These are phyloP conservation scores for Xiphophorus couchianus DNA, from an alignment of 2,113 vertebrate species.

Conservation along the genomic window DNA sequence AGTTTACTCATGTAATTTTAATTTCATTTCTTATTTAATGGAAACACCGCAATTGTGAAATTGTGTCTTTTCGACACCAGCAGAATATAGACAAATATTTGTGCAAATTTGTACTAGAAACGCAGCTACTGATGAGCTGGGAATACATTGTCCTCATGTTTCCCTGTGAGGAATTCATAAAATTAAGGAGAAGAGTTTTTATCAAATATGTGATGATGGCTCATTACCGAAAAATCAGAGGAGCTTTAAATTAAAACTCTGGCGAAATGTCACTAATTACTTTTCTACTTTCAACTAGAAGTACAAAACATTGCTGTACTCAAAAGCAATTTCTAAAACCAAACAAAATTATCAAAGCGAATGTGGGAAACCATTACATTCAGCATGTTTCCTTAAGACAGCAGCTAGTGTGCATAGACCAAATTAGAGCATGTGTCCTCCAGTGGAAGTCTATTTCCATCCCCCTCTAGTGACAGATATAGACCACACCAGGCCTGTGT, in stretches of 20 bases:
- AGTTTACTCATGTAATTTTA: no score
- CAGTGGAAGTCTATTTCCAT: constrained; percentile 14
- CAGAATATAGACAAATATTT: no score
- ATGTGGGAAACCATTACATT: neutral
- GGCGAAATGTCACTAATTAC: neutral
- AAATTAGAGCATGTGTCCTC: constrained; percentile 2
- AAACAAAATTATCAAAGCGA: neutral
- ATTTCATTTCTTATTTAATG: no score
- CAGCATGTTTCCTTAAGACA: neutral
- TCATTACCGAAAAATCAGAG: neutral
- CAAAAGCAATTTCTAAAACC: neutral
- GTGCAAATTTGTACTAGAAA: no score
- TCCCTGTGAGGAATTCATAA: no score
- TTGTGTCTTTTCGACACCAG: no score
- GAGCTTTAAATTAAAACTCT: neutral
- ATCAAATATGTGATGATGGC: no score
- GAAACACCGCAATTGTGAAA: no score
- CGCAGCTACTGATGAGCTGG: no score
- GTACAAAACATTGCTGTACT: neutral
- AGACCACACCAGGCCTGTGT: constrained; percentile 41
- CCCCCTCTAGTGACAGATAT: constrained; percentile 57
- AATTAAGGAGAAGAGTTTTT: no score
- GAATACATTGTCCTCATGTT: no score
- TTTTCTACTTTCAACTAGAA: neutral
- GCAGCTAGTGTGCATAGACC: neutral